These are phyloP conservation scores for Caiman crocodilus DNA, from an alignment of 2,797 vertebrate species.

Conservation along the genomic window DNA sequence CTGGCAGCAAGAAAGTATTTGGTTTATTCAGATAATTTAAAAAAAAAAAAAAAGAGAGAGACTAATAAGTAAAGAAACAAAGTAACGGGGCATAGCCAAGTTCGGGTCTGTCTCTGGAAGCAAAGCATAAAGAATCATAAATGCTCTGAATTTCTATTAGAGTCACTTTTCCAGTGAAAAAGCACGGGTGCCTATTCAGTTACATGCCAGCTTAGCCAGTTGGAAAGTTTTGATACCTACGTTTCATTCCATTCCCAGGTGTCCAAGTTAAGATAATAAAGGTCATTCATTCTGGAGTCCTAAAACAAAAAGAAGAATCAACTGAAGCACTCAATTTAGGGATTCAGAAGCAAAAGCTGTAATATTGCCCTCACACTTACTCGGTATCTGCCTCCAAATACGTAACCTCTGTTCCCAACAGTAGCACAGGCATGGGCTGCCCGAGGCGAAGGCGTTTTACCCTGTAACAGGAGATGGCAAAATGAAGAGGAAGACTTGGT, in stretches of 20 bases:
- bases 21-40: too few relatives aligned
- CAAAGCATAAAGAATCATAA: background rate
- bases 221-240: constrained; percentile 76
- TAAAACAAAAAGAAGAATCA: constrained; percentile 57
- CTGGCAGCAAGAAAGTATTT: background rate
- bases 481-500: background rate
- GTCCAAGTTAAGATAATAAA: constrained; percentile 93
- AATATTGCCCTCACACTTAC: constrained; percentile 73
- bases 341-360: rapidly evolving
- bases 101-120: background rate
- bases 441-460: constrained; percentile 91
- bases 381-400: constrained; percentile 95
- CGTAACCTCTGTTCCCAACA: constrained; percentile 91
- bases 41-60: too few relatives aligned
- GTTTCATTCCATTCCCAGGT: constrained; percentile 97
- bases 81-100: background rate
- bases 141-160: background rate
- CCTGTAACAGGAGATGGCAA: constrained; percentile 77
- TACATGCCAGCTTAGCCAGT: background rate
- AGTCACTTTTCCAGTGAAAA: background rate
- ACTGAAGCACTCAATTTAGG: rapidly evolving
- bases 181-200: background rate
- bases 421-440: constrained; percentile 96
- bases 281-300: constrained; percentile 94
- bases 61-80: background rate